Evolutionary conservation across 2,888 invertebrate species (phyloP), one percentile per base, ranked within the genome.

Genomic region (Scaptomyza flava): DNA sequence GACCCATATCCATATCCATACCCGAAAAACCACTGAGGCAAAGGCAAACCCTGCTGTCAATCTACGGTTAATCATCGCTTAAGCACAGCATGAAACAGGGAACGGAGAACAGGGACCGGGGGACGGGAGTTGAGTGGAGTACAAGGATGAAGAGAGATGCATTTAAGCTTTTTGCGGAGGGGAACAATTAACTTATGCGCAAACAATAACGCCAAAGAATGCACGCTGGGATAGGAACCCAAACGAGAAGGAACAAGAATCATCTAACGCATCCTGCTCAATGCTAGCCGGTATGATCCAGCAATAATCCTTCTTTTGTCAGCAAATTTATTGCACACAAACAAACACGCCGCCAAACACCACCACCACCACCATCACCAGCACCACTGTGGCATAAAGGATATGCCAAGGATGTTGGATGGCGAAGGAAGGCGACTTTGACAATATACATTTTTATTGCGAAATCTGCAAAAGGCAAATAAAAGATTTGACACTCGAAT

Each of bases 401-500:
- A 81, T 68, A 58, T 60, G 72, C 58, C 57, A 61, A 63, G 62
- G 50, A 63, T 57, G 75, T 46, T 66, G 57, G 31, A 51, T 68
- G 68, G 17, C 17, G 50, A 48, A 71, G 65, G 52, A 65, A 41
- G 57, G 63, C 68, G 73, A 68, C 87, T 81, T 76, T 76, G 62
- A 78, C 78, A 72, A 72, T 73, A 86, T 64, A 85, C 79, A 79
- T 82, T 86, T 87, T 89, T 91, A 90, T 91, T 90, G 90, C 86
- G 76, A 90, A 88, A 91, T 90, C 90, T 89, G 89, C 83, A 90
- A 91, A 91, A 90, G 89, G 89, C 90, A 90, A 91, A 90, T 89
- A 90, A 90, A 77, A 90, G 89, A 88, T 87, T 90, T 90, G 91
- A 91, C 91, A 91, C 91, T 91, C 88, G 91, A 91, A 90, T 91